A percentile compares a stretch with the other conserved stretches of the same genome.
phyloP scores from a whole-genome alignment of 2,113 vertebrate genomes.

The Eulemur rufifrons region DNA sequence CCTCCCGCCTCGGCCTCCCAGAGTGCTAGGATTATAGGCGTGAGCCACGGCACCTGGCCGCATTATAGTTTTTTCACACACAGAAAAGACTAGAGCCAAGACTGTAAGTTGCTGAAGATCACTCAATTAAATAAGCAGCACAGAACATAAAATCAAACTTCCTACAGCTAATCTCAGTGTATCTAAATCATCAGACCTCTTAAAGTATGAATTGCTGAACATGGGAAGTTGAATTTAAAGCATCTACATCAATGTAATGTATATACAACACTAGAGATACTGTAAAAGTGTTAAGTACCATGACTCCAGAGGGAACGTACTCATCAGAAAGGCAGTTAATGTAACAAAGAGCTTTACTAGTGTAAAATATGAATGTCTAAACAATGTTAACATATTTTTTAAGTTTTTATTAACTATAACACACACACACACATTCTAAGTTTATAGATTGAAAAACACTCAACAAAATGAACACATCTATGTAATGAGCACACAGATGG shows the following conservation, averaged over 20 bases:
- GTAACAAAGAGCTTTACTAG: not conserved
- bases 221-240: not conserved
- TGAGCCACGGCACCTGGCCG: too few relatives aligned
- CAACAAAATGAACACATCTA: not conserved
- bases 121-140: constrained; percentile 15
- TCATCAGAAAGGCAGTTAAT: not conserved
- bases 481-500: not conserved
- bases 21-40: too few relatives aligned
- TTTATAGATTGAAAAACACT: not conserved
- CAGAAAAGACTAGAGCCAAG: not conserved
- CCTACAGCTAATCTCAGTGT: not conserved
- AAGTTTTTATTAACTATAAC: constrained; percentile 13
- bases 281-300: not conserved
- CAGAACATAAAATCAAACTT: constrained; percentile 39
- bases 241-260: not conserved
- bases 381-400: not conserved
- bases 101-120: not conserved
- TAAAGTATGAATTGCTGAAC: constrained; percentile 10
- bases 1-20: too few relatives aligned
- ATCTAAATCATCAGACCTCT: not conserved
- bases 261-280: not conserved
- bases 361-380: not conserved
- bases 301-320: not conserved
- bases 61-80: not conserved
- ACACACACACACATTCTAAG: constrained; percentile 6